Percentiles rank a stretch among this genome's conserved stretches.
Evolutionary conservation across 2,888 invertebrate species (phyloP).

Genomic region (Tetragonula carbonaria): DNA sequence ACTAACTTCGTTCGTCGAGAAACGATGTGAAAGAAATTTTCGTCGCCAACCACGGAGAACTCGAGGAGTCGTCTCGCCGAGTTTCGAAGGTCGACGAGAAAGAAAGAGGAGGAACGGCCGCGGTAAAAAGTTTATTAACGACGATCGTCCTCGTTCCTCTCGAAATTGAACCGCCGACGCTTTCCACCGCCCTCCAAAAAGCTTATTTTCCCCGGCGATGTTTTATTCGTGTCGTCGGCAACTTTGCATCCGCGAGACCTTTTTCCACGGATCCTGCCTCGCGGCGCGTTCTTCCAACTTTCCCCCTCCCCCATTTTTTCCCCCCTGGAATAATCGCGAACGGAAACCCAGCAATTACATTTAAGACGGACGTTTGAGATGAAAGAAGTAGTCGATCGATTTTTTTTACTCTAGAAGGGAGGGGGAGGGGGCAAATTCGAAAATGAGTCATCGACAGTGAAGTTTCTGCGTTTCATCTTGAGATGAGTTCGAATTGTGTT

Average conservation of each 20-base stretch:
- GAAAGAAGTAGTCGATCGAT: too few relatives aligned
- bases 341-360: background rate
- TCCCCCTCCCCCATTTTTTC: slow-evolving; percentile 19
- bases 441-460: too few relatives aligned
- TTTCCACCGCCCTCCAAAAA: background rate
- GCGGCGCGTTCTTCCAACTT: slow-evolving; percentile 27
- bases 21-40: too few relatives aligned
- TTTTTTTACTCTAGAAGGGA: too few relatives aligned
- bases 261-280: slow-evolving; percentile 29
- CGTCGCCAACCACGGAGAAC: too few relatives aligned
- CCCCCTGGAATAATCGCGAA: background rate
- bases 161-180: slow-evolving; percentile 31
- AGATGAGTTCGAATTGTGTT: too few relatives aligned
- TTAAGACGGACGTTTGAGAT: too few relatives aligned
- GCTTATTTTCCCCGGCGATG: slow-evolving; percentile 27
- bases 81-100: background rate
- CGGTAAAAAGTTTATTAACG: slow-evolving; percentile 22
- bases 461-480: too few relatives aligned
- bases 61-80: too few relatives aligned
- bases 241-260: slow-evolving; percentile 29
- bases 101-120: background rate
- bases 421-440: too few relatives aligned
- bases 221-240: slow-evolving; percentile 16
- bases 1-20: too few relatives aligned
- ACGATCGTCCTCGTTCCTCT: slow-evolving; percentile 15